Percentiles rank a stretch among this genome's conserved stretches.
Conservation (phyloP, 2,888 invertebrate genomes). For the Ichneumoninae sp. region DNA sequence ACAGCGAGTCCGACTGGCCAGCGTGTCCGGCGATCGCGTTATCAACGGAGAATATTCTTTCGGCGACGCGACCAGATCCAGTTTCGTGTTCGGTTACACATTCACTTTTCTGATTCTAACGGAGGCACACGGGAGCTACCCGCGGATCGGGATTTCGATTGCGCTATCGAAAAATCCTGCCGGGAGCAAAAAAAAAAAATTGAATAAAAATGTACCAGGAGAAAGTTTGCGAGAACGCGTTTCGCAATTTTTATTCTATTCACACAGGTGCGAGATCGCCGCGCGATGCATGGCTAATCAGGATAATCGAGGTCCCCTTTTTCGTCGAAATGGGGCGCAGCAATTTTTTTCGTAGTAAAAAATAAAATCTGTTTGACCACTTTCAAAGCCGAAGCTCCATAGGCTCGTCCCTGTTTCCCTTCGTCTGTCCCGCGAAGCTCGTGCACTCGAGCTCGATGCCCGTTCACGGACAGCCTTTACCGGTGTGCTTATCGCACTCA, state of each 20-base stretch:
- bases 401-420: background rate
- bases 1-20: background rate
- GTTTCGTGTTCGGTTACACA: slow-evolving; percentile 58
- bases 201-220: slow-evolving; percentile 21
- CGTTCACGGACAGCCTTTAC: background rate
- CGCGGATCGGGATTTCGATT: slow-evolving; percentile 36
- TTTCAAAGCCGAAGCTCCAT: background rate
- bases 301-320: slow-evolving; percentile 17
- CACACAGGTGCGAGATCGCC: background rate
- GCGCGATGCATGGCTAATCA: slow-evolving; percentile 6
- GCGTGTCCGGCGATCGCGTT: slow-evolving; percentile 51
- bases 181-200: slow-evolving; percentile 22
- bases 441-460: background rate
- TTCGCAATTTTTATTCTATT: slow-evolving; percentile 27
- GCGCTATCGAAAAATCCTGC: slow-evolving; percentile 59
- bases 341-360: background rate
- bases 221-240: slow-evolving; percentile 60
- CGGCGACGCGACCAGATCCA: slow-evolving; percentile 65
- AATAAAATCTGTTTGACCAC: background rate
- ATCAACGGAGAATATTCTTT: slow-evolving; percentile 63
- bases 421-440: background rate
- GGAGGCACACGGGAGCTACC: background rate
- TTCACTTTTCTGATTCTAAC: slow-evolving; percentile 60
- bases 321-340: background rate
- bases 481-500: background rate